Base-by-base conservation (phyloP, 2,113 vertebrate genomes). In the Alces alces region DNA sequence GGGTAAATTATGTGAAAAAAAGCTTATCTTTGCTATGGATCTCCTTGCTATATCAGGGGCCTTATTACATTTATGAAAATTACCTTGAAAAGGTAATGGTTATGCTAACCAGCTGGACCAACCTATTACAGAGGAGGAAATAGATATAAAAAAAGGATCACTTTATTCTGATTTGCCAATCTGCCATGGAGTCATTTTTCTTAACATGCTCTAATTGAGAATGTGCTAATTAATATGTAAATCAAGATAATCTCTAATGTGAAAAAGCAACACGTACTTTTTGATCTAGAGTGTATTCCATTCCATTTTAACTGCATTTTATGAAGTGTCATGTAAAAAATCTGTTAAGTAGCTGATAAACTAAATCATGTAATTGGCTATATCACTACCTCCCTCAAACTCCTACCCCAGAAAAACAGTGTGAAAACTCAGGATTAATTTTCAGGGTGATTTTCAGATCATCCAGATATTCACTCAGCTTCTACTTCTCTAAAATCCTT, bases 121-220 rank as follows among this genome's bases (percentile, higher is more conserved):
- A 86, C 58, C 80, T 96, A 39, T 87, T 90, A 58, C 13, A 13
- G 19, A 88, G 66, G 58, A 86, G 19, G 33, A 95, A 86, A 86
- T 70, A 86, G 15, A 52, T 89, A 55, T n/a, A 11, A 92, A 78
- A 76, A 66, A 87, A 93, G 15, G 45, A 95, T 93, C 52, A 17
- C 73, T 98, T 90, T 92, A 80, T 80, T 95, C 85, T 85, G 73
- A 17, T 96, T 93, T 92, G n/a, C 45, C 60, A 60, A 0, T 82
- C 58, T 87, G 61, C 8, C 57, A 52, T 86, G 6, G 9, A 55
- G 55, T 96, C 84, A 73, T 95, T 96, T 89, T 83, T 79, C 55
- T 86, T 64, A 86, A 96, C n/a, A 25, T n/a, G 7, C 80, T 92
- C 30, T 57, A 58, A 94, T 27, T 85, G 61, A 92, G 73, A 91